Percentiles rank a stretch among this genome's conserved stretches.
These are phyloP conservation scores for Cerastis leucographa DNA, from an alignment of 2,888 invertebrate genomes.

Conservation along the genomic window DNA sequence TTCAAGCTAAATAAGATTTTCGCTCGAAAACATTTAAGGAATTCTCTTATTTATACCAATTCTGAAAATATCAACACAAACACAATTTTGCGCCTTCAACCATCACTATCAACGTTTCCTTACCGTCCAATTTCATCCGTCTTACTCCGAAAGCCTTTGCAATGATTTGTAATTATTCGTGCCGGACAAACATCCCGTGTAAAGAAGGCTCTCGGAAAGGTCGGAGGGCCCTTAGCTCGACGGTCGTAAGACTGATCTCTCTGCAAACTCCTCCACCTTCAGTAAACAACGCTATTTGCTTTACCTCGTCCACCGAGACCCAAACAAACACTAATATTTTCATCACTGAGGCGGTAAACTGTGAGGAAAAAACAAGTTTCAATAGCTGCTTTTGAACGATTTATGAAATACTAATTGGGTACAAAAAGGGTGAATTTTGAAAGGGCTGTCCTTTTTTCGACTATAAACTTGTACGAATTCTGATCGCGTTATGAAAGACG, in stretches of 20 bases:
- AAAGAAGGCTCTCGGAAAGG: slow-evolving; percentile 54
- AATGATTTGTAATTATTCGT: slow-evolving; percentile 62
- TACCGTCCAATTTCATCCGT: slow-evolving; percentile 33
- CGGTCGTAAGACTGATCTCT: slow-evolving; percentile 74
- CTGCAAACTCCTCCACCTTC: slow-evolving; percentile 76
- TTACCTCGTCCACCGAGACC: slow-evolving; percentile 75
- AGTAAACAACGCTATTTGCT: slow-evolving; percentile 80
- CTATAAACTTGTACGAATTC: slow-evolving; percentile 51
- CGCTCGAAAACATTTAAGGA: background rate
- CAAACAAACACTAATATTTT: slow-evolving; percentile 83
- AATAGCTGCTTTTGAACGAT: slow-evolving; percentile 41
- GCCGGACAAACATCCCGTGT: slow-evolving; percentile 52
- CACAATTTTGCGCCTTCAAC: slow-evolving; percentile 6
- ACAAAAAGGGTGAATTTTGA: slow-evolving; percentile 52
- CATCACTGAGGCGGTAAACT: slow-evolving; percentile 70
- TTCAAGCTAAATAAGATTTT: background rate
- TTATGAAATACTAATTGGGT: slow-evolving; percentile 62
- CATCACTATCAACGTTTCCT: slow-evolving; percentile 14
- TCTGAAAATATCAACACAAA: slow-evolving; percentile 1
- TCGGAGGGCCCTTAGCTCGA: slow-evolving; percentile 43
- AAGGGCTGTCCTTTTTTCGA: slow-evolving; percentile 41
- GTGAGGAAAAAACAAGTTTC: slow-evolving; percentile 57
- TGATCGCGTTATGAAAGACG: slow-evolving; percentile 57
- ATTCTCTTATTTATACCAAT: background rate
- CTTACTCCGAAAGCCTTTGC: slow-evolving; percentile 39